Percentiles rank a stretch among this genome's conserved stretches.
phyloP scores from a whole-genome alignment of 2,113 vertebrate species.

The Zapornia atra region DNA sequence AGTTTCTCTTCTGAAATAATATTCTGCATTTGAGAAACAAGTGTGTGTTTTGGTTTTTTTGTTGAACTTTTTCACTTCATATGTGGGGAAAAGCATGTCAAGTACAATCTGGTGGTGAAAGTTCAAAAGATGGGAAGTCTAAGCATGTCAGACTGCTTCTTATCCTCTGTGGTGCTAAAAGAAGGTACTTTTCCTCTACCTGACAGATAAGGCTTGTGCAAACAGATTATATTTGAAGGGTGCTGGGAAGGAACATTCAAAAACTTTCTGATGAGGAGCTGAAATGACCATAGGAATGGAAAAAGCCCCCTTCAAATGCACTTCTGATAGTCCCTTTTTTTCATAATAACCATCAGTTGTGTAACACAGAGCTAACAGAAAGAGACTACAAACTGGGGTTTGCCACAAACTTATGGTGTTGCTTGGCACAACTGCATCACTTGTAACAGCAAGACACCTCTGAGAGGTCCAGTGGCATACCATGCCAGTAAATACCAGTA shows the following conservation, averaged over 20 bases:
- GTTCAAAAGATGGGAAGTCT: background rate
- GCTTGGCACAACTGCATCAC: background rate
- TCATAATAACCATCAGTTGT: background rate
- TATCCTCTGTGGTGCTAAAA: background rate
- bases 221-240: background rate
- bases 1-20: background rate
- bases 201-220: background rate
- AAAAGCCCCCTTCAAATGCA: background rate
- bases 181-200: background rate
- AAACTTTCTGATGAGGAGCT: background rate
- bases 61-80: background rate
- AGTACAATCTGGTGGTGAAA: background rate
- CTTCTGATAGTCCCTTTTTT: background rate
- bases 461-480: background rate
- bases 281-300: background rate
- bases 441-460: background rate
- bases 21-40: background rate
- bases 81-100: background rate
- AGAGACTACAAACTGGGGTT: background rate
- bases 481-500: background rate
- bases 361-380: background rate
- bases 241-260: accelerated
- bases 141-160: background rate
- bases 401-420: background rate
- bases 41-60: background rate